Base-by-base conservation (phyloP, 2,113 vertebrate genomes). In the Lepisosteus oculatus region DNA sequence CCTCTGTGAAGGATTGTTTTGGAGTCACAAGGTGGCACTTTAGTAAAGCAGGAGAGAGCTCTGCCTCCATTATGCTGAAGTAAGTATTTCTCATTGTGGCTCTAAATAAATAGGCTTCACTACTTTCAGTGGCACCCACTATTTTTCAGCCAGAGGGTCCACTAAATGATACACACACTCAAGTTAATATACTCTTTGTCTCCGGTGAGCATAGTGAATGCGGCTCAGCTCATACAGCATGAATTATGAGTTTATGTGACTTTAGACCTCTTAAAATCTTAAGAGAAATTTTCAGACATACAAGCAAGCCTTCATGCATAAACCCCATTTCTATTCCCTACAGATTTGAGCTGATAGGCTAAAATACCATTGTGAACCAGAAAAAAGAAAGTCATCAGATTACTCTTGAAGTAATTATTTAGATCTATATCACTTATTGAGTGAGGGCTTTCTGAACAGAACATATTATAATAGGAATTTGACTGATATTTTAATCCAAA, bases 21-120 rank as follows among this genome's bases (percentile, higher is more conserved):
- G 70, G 63, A 72, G 43, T 77, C 76, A 71, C 78, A 75, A 72
- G 80, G 75, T 74, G 70, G 65, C 73, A 75, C 81, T 83, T 85
- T 80, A 85, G 71, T 68, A 79, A 78, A 71, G 73, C 67, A 77
- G 79, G 79, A 78, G 75, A 81, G 75, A 79, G 71, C 63, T 61
- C 67, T 72, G 67, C 76, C 65, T 75, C 72, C 79, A 77, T 70
- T 69, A 59, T 69, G 68, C 68, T 69, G 55, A 78, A 79, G 67
- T 68, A 70, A 55, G 70, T 65, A 55, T 71, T 76, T 67, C 61
- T 76, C 70, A 73, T 76, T 72, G 69, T 78, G 72, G 63, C 65
- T 72, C 67, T 71, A 63, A 17, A 77, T 43, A 56, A 79, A 76
- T 43, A 63, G 43, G 6, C 64, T 14, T 29, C 68, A 74, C 14